Evolutionary conservation across 2,113 vertebrate species (phyloP).

Genomic region (Collichthys lucidus): DNA sequence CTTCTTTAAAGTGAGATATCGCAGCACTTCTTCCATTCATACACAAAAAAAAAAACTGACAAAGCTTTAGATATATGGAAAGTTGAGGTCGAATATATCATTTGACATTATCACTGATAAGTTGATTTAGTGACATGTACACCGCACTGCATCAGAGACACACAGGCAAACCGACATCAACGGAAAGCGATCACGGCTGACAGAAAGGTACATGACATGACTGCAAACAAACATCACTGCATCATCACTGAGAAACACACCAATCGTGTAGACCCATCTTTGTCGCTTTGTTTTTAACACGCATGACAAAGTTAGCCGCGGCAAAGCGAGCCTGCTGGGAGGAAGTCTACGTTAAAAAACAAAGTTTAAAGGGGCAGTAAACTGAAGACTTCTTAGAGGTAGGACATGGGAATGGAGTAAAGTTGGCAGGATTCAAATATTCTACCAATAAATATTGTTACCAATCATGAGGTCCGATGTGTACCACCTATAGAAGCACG

Average conservation of each 20-base stretch:
- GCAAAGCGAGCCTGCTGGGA: neutral
- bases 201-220: slow-evolving; percentile 51
- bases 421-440: slow-evolving; percentile 11
- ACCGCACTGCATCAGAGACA: slow-evolving; percentile 55
- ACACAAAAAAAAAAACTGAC: neutral
- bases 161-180: slow-evolving; percentile 47
- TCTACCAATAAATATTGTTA: too few species aligned
- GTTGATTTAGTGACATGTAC: slow-evolving; percentile 46
- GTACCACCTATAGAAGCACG: neutral
- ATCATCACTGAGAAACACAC: slow-evolving; percentile 47
- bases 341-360: slow-evolving; percentile 24
- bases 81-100: slow-evolving; percentile 14
- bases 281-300: slow-evolving; percentile 22
- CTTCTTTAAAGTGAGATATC: neutral
- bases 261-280: neutral
- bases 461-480: neutral
- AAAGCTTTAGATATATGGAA: slow-evolving; percentile 9
- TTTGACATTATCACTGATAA: slow-evolving; percentile 26
- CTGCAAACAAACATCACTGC: slow-evolving; percentile 9
- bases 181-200: slow-evolving; percentile 50
- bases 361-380: slow-evolving; percentile 34
- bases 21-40: slow-evolving; percentile 9
- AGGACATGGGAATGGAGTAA: slow-evolving; percentile 59
- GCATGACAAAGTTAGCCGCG: slow-evolving; percentile 26
- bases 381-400: slow-evolving; percentile 66